Percentiles rank a stretch among this genome's conserved stretches.
Evolutionary conservation across 2,888 invertebrate species (phyloP).

Genomic region (Rhamnusium bicolor): DNA sequence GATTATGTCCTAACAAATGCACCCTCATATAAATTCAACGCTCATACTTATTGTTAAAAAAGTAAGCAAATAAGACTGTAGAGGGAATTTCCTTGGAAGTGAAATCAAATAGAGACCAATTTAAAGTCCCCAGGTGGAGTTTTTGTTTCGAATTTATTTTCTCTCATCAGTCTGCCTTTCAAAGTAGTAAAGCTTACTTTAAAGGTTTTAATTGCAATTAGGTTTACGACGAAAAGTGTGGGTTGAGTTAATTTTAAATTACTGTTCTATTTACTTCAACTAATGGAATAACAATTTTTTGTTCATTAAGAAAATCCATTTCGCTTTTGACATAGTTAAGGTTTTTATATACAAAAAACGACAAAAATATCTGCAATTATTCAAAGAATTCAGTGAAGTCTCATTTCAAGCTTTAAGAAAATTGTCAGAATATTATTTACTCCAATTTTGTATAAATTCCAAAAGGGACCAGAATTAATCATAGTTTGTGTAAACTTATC

Average conservation of each 20-base stretch:
- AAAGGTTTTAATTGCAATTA: slow-evolving; percentile 55
- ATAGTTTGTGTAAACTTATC: no score
- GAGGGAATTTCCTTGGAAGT: slow-evolving; percentile 32
- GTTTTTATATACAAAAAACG: background rate
- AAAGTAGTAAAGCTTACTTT: slow-evolving; percentile 49
- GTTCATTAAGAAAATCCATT: slow-evolving; percentile 27
- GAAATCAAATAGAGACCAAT: slow-evolving; percentile 42
- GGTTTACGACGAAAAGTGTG: slow-evolving; percentile 49
- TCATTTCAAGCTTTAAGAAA: background rate
- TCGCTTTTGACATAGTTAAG: background rate
- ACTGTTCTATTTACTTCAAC: slow-evolving; percentile 37
- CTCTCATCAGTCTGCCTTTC: slow-evolving; percentile 51
- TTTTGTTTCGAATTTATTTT: slow-evolving; percentile 51
- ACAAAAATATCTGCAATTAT: background rate
- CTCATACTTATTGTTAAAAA: slow-evolving; percentile 34
- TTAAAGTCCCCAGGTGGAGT: slow-evolving; percentile 46
- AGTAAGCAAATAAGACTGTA: slow-evolving; percentile 36
- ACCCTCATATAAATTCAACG: slow-evolving; percentile 30
- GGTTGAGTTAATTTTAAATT: slow-evolving; percentile 49
- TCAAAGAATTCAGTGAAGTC: background rate
- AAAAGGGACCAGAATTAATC: no score
- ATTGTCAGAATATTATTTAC: no score
- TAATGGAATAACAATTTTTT: slow-evolving; percentile 36
- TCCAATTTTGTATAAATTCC: no score
- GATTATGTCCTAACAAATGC: slow-evolving; percentile 29